phyloP scores from a whole-genome alignment of 2,888 invertebrate species.

The Conchocele bisecta region DNA sequence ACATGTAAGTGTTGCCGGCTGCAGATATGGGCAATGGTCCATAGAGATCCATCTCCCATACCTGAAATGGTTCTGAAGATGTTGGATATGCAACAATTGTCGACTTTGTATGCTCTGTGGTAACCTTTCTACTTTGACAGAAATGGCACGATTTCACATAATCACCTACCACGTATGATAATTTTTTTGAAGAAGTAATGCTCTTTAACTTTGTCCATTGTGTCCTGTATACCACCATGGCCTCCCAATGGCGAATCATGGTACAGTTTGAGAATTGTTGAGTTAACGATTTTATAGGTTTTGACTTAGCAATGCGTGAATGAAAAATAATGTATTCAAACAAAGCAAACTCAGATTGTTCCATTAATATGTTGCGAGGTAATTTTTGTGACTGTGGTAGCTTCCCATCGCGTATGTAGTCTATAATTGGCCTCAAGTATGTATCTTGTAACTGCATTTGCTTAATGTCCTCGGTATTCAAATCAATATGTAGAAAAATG shows the following conservation, averaged over 20 bases:
- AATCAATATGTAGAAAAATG: no score
- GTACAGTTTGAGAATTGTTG: slow-evolving; percentile 22
- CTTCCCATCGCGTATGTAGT: slow-evolving; percentile 12
- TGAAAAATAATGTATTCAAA: slow-evolving; percentile 26
- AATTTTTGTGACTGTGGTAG: slow-evolving; percentile 30
- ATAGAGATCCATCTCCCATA: slow-evolving; percentile 44
- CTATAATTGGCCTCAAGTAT: slow-evolving; percentile 18
- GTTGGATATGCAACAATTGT: slow-evolving; percentile 27
- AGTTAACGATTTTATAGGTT: neutral
- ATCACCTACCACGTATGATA: slow-evolving; percentile 21
- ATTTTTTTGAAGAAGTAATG: slow-evolving; percentile 22
- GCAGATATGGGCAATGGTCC: slow-evolving; percentile 22
- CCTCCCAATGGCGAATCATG: slow-evolving; percentile 36
- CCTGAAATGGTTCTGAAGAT: slow-evolving; percentile 30
- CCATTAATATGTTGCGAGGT: slow-evolving; percentile 23
- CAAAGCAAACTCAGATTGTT: slow-evolving; percentile 23
- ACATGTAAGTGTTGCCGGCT: slow-evolving; percentile 36
- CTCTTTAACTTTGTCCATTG: slow-evolving; percentile 19
- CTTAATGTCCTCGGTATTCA: no score
- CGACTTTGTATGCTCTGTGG: slow-evolving; percentile 24
- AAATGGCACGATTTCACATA: slow-evolving; percentile 35
- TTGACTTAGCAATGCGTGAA: neutral
- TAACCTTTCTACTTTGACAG: slow-evolving; percentile 39
- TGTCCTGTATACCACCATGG: slow-evolving; percentile 32
- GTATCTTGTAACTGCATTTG: slow-evolving; percentile 33